Evolutionary conservation across 2,797 vertebrate species (phyloP).

Genomic region (Cetoscarus ocellatus): DNA sequence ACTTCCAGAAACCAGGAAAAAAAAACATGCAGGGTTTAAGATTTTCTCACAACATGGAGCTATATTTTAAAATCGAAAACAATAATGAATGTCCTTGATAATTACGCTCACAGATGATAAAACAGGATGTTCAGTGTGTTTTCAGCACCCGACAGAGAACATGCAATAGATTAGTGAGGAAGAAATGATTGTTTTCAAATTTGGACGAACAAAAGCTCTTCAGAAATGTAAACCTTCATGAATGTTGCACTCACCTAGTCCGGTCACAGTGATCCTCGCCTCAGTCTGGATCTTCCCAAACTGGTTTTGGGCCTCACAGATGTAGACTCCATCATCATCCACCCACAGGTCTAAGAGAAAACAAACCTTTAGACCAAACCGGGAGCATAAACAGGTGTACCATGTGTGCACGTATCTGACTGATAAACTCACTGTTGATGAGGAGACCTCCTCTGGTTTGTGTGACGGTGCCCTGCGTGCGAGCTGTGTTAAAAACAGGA

Average conservation of each 20-base stretch:
- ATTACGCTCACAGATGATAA: too few species aligned
- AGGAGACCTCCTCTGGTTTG: slow-evolving; percentile 87
- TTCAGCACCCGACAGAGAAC: too few species aligned
- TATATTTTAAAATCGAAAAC: too few species aligned
- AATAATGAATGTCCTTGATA: too few species aligned
- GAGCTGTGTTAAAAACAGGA: slow-evolving; percentile 82
- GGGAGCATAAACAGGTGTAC: neutral
- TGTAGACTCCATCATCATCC: slow-evolving; percentile 90
- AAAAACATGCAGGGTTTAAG: too few species aligned
- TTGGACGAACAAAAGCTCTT: too few species aligned
- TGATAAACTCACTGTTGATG: slow-evolving; percentile 87
- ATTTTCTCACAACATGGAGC: too few species aligned
- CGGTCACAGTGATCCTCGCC: slow-evolving; percentile 90
- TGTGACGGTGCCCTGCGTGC: slow-evolving; percentile 79
- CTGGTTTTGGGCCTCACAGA: slow-evolving; percentile 96
- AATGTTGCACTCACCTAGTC: slow-evolving; percentile 88
- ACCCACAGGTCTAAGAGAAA: slow-evolving; percentile 90
- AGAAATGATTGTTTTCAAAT: too few species aligned
- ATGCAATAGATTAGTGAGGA: too few species aligned
- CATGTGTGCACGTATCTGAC: neutral
- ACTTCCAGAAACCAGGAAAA: too few species aligned
- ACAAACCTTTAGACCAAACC: neutral
- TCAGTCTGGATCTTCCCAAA: slow-evolving; percentile 92
- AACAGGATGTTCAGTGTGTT: too few species aligned
- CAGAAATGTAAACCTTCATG: neutral